Evolutionary conservation across 2,113 vertebrate genomes (phyloP).

Genomic region (Castor canadensis): DNA sequence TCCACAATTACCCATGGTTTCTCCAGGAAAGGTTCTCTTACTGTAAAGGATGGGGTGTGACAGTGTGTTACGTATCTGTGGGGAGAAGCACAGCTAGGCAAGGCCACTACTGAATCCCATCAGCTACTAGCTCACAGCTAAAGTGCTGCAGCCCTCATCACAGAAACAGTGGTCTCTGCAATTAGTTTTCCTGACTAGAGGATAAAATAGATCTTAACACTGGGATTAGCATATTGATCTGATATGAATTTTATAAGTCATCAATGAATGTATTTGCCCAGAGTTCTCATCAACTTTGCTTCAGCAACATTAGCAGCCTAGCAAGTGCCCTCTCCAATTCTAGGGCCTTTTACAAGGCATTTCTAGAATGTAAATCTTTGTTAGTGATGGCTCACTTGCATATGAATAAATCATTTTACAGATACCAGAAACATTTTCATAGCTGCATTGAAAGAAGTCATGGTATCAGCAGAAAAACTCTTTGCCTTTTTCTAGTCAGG

Average conservation of each 20-base stretch:
- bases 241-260: background rate
- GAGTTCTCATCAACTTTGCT: background rate
- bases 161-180: background rate
- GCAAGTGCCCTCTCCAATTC: background rate
- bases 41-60: too few species aligned
- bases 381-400: background rate
- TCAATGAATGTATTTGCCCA: background rate
- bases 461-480: background rate
- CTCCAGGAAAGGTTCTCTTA: background rate
- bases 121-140: background rate
- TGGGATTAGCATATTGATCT: background rate
- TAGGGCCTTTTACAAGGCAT: background rate
- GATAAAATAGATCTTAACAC: slow-evolving; percentile 41
- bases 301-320: background rate
- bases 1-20: background rate
- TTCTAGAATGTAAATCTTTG: background rate
- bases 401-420: background rate
- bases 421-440: background rate
- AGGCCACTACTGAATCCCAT: background rate
- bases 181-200: background rate
- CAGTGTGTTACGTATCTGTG: background rate
- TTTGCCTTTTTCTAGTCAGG: slow-evolving; percentile 2
- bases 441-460: background rate
- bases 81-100: background rate
- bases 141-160: background rate